A percentile compares a stretch with the other conserved stretches of the same genome.
Evolutionary conservation across 2,888 invertebrate species (phyloP).

Genomic region (Drosophila austrosaltans): DNA sequence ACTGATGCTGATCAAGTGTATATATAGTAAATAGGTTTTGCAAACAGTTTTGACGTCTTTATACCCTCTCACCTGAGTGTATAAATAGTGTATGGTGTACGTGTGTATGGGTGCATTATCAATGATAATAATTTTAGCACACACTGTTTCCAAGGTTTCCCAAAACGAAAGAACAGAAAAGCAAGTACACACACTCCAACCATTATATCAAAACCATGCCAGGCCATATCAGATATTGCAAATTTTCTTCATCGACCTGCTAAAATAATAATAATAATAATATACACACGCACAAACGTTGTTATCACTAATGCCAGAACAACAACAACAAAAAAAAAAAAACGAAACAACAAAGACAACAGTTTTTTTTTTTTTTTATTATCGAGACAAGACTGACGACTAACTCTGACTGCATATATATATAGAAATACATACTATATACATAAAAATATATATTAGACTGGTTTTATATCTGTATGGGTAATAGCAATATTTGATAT

Average conservation of each 20-base stretch:
- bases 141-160: conserved; percentile 45
- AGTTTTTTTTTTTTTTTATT: conserved; percentile 22
- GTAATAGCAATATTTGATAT: not conserved
- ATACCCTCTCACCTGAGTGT: not conserved
- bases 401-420: conserved; percentile 30
- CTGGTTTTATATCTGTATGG: not conserved
- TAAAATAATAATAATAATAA: conserved; percentile 38
- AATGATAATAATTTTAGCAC: conserved; percentile 36
- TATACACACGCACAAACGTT: conserved; percentile 28
- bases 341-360: conserved; percentile 36
- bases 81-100: not conserved
- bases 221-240: conserved; percentile 50
- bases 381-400: conserved; percentile 23
- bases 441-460: conserved; percentile 9
- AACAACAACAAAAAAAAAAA: conserved; percentile 19
- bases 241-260: conserved; percentile 43
- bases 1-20: not conserved
- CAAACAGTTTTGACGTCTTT: not conserved
- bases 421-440: not conserved
- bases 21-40: not conserved
- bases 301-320: conserved; percentile 46
- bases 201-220: conserved; percentile 6
- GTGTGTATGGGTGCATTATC: conserved; percentile 8
- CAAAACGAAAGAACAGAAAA: conserved; percentile 24
- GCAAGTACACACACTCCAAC: not conserved